Evolutionary conservation across 2,888 invertebrate species (phyloP).

Genomic region (Caenorhabditis sulstoni): DNA sequence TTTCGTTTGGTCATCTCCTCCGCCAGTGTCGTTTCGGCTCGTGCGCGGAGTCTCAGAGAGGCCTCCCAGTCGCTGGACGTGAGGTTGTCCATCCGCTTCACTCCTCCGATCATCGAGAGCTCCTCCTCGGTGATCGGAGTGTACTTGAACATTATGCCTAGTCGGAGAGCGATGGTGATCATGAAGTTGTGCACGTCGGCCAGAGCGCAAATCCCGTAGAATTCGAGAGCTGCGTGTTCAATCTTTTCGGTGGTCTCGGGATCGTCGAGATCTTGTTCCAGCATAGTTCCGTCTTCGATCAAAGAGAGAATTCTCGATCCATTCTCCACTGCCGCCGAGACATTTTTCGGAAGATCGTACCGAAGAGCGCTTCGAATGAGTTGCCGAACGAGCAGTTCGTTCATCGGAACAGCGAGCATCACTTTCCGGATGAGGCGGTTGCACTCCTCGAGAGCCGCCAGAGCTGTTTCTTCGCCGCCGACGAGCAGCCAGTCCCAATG

Average conservation of each 20-base stretch:
- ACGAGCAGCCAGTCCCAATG: slow-evolving; percentile 59
- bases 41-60: slow-evolving; percentile 49
- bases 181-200: slow-evolving; percentile 50
- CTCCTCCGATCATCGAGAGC: slow-evolving; percentile 39
- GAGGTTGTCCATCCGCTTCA: slow-evolving; percentile 19
- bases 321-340: slow-evolving; percentile 21
- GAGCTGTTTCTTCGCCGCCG: slow-evolving; percentile 50
- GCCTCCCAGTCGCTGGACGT: slow-evolving; percentile 43
- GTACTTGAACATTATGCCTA: slow-evolving; percentile 28
- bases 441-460: slow-evolving; percentile 57
- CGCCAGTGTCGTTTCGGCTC: slow-evolving; percentile 48
- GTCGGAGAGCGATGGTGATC: slow-evolving; percentile 47
- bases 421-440: slow-evolving; percentile 53
- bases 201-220: slow-evolving; percentile 41
- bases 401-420: slow-evolving; percentile 3
- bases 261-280: slow-evolving; percentile 6
- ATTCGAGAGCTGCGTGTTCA: slow-evolving; percentile 52
- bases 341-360: slow-evolving; percentile 28
- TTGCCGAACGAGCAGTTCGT: slow-evolving; percentile 29
- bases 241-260: slow-evolving; percentile 18
- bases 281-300: slow-evolving; percentile 13
- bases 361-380: slow-evolving; percentile 40
- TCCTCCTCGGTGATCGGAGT: slow-evolving; percentile 49
- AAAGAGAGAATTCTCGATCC: slow-evolving; percentile 32
- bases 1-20: slow-evolving; percentile 47